Conservation (phyloP, 2,888 invertebrate species). For the Pachydiplax longipennis region DNA sequence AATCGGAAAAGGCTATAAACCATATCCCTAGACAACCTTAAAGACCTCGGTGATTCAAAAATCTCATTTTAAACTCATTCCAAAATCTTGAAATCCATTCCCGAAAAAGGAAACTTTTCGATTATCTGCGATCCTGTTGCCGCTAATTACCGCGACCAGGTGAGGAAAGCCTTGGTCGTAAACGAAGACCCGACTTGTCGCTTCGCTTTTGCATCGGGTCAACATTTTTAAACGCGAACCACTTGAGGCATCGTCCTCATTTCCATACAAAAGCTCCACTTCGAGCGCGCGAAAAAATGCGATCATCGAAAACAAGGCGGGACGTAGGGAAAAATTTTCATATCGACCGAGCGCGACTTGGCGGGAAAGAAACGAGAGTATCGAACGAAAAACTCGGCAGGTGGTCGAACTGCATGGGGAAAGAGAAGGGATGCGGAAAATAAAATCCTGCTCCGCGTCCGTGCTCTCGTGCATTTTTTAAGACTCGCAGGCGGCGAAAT, state of each 20-base stretch:
- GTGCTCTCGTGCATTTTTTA: neutral
- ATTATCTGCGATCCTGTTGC: no score
- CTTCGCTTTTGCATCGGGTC: neutral
- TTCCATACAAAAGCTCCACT: neutral
- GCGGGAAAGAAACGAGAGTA: neutral
- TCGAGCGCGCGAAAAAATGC: neutral
- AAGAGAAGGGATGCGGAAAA: neutral
- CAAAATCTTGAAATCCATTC: no score
- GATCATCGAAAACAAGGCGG: neutral
- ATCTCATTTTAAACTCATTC: no score
- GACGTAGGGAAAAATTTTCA: neutral
- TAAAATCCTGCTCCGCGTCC: neutral
- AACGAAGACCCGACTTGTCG: no score
- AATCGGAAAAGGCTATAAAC: no score
- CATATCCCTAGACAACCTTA: no score
- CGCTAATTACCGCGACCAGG: no score
- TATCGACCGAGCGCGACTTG: neutral
- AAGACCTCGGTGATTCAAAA: no score
- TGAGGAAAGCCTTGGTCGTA: no score
- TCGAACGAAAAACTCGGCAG: neutral
- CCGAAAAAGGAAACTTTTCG: no score
- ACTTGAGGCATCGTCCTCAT: neutral
- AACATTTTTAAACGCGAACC: neutral
- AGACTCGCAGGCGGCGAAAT: neutral
- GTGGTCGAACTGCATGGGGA: neutral